Evolutionary conservation across 1,140 invertebrate species (phyloP).

Genomic region (Drosophila arizonae): DNA sequence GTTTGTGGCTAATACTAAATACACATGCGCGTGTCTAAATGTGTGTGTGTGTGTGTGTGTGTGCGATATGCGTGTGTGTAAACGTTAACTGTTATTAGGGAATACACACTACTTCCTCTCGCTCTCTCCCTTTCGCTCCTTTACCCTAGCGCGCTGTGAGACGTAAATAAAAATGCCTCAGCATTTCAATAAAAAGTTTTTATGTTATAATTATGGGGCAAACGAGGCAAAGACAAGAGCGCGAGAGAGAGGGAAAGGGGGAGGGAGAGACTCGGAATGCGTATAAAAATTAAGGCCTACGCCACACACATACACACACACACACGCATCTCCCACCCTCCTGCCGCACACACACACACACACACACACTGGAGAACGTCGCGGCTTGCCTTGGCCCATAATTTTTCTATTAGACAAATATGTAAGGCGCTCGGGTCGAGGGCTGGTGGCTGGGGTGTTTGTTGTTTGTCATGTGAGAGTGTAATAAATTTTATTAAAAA

Average conservation of each 20-base stretch:
- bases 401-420: slow-evolving; percentile 80
- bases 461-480: slow-evolving; percentile 64
- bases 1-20: slow-evolving; percentile 39
- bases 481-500: slow-evolving; percentile 78
- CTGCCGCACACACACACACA: too few relatives aligned
- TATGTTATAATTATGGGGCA: slow-evolving; percentile 73
- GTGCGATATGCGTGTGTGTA: slow-evolving; percentile 30
- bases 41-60: slow-evolving; percentile 16
- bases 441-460: not conserved
- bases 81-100: slow-evolving; percentile 39
- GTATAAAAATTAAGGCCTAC: slow-evolving; percentile 57
- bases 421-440: slow-evolving; percentile 1
- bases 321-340: too few relatives aligned
- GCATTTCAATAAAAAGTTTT: slow-evolving; percentile 70
- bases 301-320: not conserved
- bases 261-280: slow-evolving; percentile 25
- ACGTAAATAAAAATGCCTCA: slow-evolving; percentile 60
- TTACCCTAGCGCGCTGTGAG: not conserved
- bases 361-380: not conserved
- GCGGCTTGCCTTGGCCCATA: slow-evolving; percentile 38
- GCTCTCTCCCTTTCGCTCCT: too few relatives aligned
- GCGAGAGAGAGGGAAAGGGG: not conserved
- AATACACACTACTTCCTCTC: not conserved
- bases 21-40: slow-evolving; percentile 6
- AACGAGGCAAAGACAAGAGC: slow-evolving; percentile 30